Evolutionary conservation across 2,797 vertebrate species (phyloP).

Genomic region (Podarcis siculus): DNA sequence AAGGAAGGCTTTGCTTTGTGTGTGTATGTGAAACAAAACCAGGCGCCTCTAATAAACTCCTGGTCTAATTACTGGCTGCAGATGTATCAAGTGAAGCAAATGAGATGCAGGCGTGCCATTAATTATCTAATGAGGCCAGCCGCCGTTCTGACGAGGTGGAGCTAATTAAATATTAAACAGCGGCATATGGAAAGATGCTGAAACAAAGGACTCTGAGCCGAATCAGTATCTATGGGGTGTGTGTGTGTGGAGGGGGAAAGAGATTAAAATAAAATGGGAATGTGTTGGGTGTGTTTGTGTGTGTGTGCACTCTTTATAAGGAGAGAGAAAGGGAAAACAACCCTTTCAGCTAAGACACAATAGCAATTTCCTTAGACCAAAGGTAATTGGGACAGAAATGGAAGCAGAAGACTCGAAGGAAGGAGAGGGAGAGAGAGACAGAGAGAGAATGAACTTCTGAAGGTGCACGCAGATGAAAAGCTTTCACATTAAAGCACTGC

Average conservation of each 20-base stretch:
- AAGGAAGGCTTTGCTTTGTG: constrained; percentile 76
- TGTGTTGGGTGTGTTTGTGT: not conserved
- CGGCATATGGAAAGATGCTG: constrained; percentile 83
- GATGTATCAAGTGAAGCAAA: constrained; percentile 85
- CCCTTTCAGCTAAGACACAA: constrained; percentile 50
- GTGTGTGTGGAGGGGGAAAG: not conserved
- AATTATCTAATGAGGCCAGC: constrained; percentile 88
- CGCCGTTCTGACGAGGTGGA: constrained; percentile 84
- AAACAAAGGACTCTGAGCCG: constrained; percentile 75
- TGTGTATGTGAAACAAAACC: constrained; percentile 53
- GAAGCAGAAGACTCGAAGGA: constrained; percentile 67
- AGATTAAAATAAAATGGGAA: constrained; percentile 6
- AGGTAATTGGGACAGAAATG: constrained; percentile 79
- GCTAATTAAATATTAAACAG: constrained; percentile 90
- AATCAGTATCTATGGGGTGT: constrained; percentile 4
- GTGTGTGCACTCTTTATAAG: not conserved
- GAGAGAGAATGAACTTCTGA: constrained; percentile 73
- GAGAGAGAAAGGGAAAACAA: not conserved
- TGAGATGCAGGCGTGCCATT: constrained; percentile 82
- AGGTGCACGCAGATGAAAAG: constrained; percentile 77
- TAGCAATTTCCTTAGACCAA: constrained; percentile 63
- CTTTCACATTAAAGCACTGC: constrained; percentile 74
- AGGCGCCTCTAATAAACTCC: constrained; percentile 84
- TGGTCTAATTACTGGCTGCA: constrained; percentile 87
- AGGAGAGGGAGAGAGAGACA: constrained; percentile 48